Evolutionary conservation across 37 sponge, comb jelly and placozoan species (phyloP), one percentile per base, ranked within the genome.

Genomic region (Chondrilla cf. caribensis): DNA sequence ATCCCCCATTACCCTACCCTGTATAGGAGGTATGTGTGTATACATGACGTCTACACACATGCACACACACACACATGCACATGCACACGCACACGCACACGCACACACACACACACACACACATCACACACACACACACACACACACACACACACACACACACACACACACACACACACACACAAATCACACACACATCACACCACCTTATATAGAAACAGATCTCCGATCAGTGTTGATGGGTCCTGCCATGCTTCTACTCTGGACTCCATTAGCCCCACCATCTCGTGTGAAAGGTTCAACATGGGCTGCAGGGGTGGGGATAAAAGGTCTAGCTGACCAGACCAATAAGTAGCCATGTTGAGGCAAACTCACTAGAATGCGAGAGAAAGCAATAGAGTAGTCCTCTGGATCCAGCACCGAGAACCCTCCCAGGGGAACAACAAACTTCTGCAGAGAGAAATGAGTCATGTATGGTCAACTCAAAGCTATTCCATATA

Each of bases 211-310:
- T 87, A 81, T 41, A 90, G 51, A 70, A 94, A 94, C 67, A 90
- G 73, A 59, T 94, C 95, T 62, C 91, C 95, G 1, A 94, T 67
- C 2, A 35, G 22, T 6, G 95, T 88, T 33, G 36, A 36, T 51
- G 82, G 59, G 2, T 94, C 89, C 32, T 94, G 88, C 95, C 95
- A 94, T 14, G 80, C 88, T 28, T 84, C 95, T 60, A 88, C 85
- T 21, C 95, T 59, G 21, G 90, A 89, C 70, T 81, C 59, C 26
- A 94, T 81, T 21, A 85, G 91, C 0, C 81, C 67, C 5, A 62
- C 25, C 55, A 94, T 18, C 28, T 59, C 82, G 39, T 86, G 76
- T 31, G 84, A 47, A 33, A 94, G 82, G 38, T 80, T 83, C 5
- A 94, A 38, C 51, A 94, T 58, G 25, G 91, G 91, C 95, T 94